Conservation (phyloP, 2,888 invertebrate species). For the Tenodera sinensis region DNA sequence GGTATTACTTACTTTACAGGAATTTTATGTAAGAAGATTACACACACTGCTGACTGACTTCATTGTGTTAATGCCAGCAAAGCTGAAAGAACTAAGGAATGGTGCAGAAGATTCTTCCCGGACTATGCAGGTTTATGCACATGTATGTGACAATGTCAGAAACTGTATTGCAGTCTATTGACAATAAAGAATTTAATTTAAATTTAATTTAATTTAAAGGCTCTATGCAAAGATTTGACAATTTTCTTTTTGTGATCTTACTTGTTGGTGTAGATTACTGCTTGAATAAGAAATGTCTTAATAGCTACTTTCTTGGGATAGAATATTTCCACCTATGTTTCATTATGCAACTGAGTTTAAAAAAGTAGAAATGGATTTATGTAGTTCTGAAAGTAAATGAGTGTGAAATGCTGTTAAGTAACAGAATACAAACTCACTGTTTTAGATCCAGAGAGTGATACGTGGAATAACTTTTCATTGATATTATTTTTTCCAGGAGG, state of each 20-base stretch:
- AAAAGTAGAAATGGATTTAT: no score
- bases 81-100: conserved; percentile 76
- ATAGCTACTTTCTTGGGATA: no score
- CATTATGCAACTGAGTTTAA: no score
- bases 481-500: conserved; percentile 55
- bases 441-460: not conserved
- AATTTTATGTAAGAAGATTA: conserved; percentile 77
- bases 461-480: not conserved
- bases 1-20: conserved; percentile 42
- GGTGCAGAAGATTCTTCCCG: conserved; percentile 87
- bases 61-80: conserved; percentile 87
- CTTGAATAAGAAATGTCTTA: no score
- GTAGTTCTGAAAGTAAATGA: no score
- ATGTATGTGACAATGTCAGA: conserved; percentile 33
- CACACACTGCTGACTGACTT: conserved; percentile 88
- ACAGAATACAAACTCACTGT: not conserved
- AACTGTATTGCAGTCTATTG: no score
- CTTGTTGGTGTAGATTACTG: no score
- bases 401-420: not conserved
- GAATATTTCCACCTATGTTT: no score
- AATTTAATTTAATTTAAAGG: no score
- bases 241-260: no score
- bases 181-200: no score
- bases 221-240: no score
- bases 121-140: conserved; percentile 67